Conservation (phyloP, 2,888 invertebrate species). For the Leptinotarsa haldemani region DNA sequence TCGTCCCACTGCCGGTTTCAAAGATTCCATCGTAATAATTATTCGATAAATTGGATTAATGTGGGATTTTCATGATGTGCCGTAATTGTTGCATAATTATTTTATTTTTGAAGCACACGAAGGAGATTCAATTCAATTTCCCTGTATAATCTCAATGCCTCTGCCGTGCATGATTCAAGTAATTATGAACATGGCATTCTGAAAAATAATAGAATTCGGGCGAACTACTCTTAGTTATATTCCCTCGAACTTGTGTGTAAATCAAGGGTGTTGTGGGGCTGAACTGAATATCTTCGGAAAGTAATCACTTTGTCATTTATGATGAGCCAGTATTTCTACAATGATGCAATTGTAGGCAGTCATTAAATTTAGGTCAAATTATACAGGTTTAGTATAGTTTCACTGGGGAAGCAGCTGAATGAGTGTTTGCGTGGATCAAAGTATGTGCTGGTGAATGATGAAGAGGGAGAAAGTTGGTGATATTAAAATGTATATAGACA, state of each 20-base stretch:
- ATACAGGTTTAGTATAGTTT: conserved; percentile 57
- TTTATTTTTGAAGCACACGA: conserved; percentile 18
- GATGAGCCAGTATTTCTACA: conserved; percentile 65
- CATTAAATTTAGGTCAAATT: conserved; percentile 65
- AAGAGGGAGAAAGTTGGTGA: conserved; percentile 36
- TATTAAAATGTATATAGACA: conserved; percentile 51
- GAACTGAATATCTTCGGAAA: conserved; percentile 7
- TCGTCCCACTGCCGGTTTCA: conserved; percentile 53
- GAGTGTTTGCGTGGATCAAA: conserved; percentile 29
- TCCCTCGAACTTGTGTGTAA: background rate
- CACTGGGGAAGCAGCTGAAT: conserved; percentile 48
- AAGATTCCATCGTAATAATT: conserved; percentile 11
- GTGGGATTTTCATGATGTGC: conserved; percentile 38
- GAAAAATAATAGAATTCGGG: background rate
- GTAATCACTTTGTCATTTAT: conserved; percentile 54
- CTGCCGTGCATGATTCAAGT: conserved; percentile 9
- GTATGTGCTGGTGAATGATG: conserved; percentile 29
- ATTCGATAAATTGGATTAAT: conserved; percentile 34
- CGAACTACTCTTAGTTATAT: background rate
- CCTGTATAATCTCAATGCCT: background rate
- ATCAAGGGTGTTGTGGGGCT: conserved; percentile 20
- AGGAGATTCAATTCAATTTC: background rate
- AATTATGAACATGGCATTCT: conserved; percentile 1
- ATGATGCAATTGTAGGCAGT: conserved; percentile 60
- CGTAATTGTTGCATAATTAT: conserved; percentile 10